Percentiles rank a stretch among this genome's conserved stretches.
Evolutionary conservation across 2,888 invertebrate genomes (phyloP).

Genomic region (Eristalinus aeneus): DNA sequence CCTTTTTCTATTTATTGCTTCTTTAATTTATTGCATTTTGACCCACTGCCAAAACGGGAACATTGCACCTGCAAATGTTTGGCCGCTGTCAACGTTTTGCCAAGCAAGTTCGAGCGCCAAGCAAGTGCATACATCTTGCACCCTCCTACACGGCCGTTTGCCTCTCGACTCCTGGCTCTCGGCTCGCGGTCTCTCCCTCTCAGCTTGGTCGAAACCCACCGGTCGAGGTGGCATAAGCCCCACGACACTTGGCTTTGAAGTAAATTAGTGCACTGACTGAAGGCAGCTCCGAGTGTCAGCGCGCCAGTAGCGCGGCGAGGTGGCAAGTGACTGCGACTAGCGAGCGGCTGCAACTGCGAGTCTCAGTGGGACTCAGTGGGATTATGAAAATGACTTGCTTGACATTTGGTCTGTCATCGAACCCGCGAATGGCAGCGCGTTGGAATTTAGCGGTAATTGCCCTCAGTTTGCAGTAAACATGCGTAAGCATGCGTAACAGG

Average conservation of each 20-base stretch:
- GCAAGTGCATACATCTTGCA: conserved; percentile 65
- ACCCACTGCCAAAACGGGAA: conserved; percentile 68
- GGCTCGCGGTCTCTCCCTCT: neutral
- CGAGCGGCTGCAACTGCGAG: neutral
- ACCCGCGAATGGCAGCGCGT: conserved; percentile 32
- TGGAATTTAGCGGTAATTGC: conserved; percentile 68
- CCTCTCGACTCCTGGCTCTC: no score
- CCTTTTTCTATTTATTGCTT: conserved; percentile 27
- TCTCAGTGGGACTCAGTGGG: conserved; percentile 15
- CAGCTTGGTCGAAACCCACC: conserved; percentile 1
- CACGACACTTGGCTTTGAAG: conserved; percentile 61
- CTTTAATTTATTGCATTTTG: conserved; percentile 57
- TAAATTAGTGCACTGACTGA: conserved; percentile 63
- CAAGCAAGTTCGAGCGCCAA: conserved; percentile 66
- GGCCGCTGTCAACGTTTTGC: conserved; percentile 69
- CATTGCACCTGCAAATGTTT: conserved; percentile 71
- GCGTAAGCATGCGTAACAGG: conserved; percentile 68
- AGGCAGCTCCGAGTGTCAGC: conserved; percentile 37
- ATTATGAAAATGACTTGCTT: conserved; percentile 68
- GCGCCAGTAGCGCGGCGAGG: neutral
- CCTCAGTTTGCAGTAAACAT: conserved; percentile 43
- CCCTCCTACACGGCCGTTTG: conserved; percentile 51
- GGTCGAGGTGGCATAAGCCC: neutral
- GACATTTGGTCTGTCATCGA: conserved; percentile 71
- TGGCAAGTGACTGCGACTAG: neutral